These are phyloP conservation scores for Biston stratarius DNA, from an alignment of 2,888 invertebrate species.

Conservation along the genomic window DNA sequence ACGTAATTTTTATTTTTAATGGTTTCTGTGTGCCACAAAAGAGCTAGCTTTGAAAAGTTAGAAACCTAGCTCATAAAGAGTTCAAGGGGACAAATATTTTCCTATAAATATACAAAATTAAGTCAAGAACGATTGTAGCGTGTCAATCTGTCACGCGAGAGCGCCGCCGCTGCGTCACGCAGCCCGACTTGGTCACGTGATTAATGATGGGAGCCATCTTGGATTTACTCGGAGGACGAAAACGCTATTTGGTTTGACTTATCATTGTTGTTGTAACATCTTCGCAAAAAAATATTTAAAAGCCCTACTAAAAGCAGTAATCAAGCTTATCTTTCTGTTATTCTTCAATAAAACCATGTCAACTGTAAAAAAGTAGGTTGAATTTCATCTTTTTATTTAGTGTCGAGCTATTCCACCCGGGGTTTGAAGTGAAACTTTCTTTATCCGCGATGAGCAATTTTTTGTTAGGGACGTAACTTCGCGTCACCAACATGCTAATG, in stretches of 20 bases:
- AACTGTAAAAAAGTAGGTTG: too few relatives aligned
- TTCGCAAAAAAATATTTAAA: neutral
- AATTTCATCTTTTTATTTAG: too few relatives aligned
- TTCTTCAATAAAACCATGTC: too few relatives aligned
- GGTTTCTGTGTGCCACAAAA: too few relatives aligned
- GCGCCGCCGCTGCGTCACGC: slow-evolving; percentile 42
- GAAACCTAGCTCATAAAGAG: neutral
- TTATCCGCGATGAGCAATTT: too few relatives aligned
- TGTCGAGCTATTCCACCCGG: too few relatives aligned
- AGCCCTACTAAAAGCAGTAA: neutral
- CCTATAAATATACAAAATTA: slow-evolving; percentile 30
- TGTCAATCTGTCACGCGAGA: slow-evolving; percentile 51
- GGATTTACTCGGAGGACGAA: slow-evolving; percentile 43
- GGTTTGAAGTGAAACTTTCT: too few relatives aligned
- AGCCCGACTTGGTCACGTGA: slow-evolving; percentile 50
- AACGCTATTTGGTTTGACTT: slow-evolving; percentile 25
- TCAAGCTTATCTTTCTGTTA: too few relatives aligned
- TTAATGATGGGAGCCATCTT: slow-evolving; percentile 59
- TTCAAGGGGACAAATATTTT: slow-evolving; percentile 7
- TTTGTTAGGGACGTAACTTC: too few relatives aligned
- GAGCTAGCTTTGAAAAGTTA: too few relatives aligned
- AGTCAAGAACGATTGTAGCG: slow-evolving; percentile 43
- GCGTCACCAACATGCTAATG: too few relatives aligned
- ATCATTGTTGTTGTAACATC: slow-evolving; percentile 20
- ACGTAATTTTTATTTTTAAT: too few relatives aligned